These are phyloP conservation scores for Eriocheir sinensis DNA, from an alignment of 1,140 invertebrate species.

Conservation along the genomic window DNA sequence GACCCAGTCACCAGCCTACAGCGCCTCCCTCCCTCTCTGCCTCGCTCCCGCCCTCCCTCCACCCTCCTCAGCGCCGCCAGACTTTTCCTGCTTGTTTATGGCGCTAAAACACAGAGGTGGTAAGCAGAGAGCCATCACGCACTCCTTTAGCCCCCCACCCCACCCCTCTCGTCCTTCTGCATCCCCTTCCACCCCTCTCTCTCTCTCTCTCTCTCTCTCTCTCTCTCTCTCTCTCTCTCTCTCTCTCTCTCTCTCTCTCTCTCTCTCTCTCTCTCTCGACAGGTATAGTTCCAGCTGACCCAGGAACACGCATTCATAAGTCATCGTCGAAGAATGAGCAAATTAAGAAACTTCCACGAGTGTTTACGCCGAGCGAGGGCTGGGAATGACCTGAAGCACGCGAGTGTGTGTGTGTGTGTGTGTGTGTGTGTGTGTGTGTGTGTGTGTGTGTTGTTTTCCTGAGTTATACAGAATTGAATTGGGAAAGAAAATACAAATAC, in stretches of 20 bases:
- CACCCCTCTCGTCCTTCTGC: background rate
- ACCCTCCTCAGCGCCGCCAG: background rate
- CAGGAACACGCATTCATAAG: background rate
- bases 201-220: background rate
- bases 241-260: background rate
- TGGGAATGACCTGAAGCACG: background rate
- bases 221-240: too few relatives aligned
- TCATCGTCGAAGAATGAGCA: background rate
- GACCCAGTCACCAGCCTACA: too few relatives aligned
- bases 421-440: too few relatives aligned
- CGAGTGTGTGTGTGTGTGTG: background rate
- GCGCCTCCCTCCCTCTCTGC: too few relatives aligned
- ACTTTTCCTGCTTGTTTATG: constrained; percentile 24
- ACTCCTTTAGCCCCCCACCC: background rate
- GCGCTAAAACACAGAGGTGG: background rate
- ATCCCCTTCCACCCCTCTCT: background rate
- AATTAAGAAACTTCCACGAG: background rate
- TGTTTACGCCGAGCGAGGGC: background rate
- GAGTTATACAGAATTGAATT: too few relatives aligned
- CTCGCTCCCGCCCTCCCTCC: background rate
- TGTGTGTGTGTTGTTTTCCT: too few relatives aligned
- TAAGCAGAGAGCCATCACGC: background rate
- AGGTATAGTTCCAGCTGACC: background rate
- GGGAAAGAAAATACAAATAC: too few relatives aligned
- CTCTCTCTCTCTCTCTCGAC: background rate